Conservation (phyloP, 2,888 invertebrate species). For the Heterodera filipjevi region DNA sequence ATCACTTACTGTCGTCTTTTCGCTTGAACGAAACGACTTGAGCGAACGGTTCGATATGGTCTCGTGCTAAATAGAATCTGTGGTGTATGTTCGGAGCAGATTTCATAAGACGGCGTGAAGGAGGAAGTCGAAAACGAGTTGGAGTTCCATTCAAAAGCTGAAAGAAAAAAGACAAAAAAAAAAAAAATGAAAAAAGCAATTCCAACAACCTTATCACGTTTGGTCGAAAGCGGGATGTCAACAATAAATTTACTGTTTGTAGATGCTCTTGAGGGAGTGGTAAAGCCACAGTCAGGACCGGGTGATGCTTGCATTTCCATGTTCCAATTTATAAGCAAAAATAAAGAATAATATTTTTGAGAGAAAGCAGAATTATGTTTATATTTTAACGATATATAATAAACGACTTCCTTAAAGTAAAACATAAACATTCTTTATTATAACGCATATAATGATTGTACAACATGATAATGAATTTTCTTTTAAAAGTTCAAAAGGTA, state of each 20-base stretch:
- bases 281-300: slow-evolving; percentile 21
- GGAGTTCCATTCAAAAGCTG: slow-evolving; percentile 33
- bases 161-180: neutral
- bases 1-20: slow-evolving; percentile 3
- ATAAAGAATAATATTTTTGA: neutral
- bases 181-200: neutral
- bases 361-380: neutral
- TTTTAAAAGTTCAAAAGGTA: neutral
- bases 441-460: neutral
- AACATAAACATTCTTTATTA: too few relatives aligned
- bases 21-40: slow-evolving; percentile 31
- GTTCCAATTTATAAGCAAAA: neutral
- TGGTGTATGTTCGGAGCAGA: slow-evolving; percentile 26
- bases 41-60: slow-evolving; percentile 28
- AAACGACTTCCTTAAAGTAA: too few relatives aligned
- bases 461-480: neutral
- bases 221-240: slow-evolving; percentile 32
- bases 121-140: slow-evolving; percentile 31
- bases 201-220: slow-evolving; percentile 33
- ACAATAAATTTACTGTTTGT: slow-evolving; percentile 25
- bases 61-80: slow-evolving; percentile 21
- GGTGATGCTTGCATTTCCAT: slow-evolving; percentile 22
- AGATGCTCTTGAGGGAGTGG: slow-evolving; percentile 25
- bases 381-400: too few relatives aligned
- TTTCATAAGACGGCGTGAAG: slow-evolving; percentile 30